Conservation (phyloP, 2,888 invertebrate species). For the Nebria brevicollis region DNA sequence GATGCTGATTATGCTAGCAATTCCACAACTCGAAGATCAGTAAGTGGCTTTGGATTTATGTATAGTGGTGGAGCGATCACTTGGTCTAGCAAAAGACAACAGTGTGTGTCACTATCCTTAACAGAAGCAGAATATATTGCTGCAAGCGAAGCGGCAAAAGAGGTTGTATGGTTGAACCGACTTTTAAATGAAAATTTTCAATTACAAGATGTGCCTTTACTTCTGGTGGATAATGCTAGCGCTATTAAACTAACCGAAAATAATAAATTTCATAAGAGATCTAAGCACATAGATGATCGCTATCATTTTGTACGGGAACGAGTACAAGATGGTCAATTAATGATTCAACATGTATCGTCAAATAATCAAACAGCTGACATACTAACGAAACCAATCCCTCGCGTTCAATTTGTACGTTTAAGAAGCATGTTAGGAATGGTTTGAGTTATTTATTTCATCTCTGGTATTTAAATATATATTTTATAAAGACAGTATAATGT, state of each 20-base stretch:
- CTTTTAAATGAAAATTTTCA: too few species aligned
- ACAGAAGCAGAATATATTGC: too few species aligned
- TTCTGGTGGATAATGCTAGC: not conserved
- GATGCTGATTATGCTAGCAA: too few species aligned
- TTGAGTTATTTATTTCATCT: not conserved
- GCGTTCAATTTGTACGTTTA: not conserved
- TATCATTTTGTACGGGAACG: conserved; percentile 10
- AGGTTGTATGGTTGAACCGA: too few species aligned
- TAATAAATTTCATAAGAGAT: not conserved
- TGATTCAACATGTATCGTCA: not conserved
- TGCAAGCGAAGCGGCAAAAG: too few species aligned
- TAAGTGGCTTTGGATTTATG: too few species aligned
- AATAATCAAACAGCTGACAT: not conserved
- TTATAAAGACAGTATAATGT: too few species aligned
- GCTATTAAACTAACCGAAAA: conserved; percentile 3
- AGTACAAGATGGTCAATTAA: conserved; percentile 10
- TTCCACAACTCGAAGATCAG: too few species aligned
- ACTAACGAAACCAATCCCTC: conserved; percentile 10
- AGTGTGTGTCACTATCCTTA: too few species aligned
- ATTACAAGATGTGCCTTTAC: not conserved
- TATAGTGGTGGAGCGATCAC: too few species aligned
- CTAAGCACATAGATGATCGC: not conserved
- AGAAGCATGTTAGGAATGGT: conserved; percentile 1
- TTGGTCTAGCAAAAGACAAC: too few species aligned
- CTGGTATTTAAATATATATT: too few species aligned